Percentiles rank a stretch among this genome's conserved stretches.
Evolutionary conservation across 2,888 invertebrate species (phyloP).

Genomic region (Phanerotoma sp.): DNA sequence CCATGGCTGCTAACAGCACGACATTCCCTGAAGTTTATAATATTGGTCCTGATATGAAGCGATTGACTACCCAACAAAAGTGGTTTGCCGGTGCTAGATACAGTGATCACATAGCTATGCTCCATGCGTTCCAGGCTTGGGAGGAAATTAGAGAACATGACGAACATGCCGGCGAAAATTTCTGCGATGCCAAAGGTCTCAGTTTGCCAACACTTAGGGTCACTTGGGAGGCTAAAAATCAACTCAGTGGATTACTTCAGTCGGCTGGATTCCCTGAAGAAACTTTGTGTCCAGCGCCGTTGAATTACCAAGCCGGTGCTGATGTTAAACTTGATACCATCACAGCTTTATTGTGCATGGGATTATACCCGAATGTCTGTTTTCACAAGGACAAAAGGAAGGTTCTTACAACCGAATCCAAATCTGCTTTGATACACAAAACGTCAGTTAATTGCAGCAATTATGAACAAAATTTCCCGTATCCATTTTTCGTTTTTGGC

Average conservation of each 20-base stretch:
- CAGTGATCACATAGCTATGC: constrained; percentile 94
- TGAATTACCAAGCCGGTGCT: constrained; percentile 73
- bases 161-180: constrained; percentile 75
- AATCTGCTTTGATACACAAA: constrained; percentile 93
- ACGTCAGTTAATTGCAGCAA: constrained; percentile 94
- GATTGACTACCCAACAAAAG: constrained; percentile 82
- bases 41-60: constrained; percentile 71
- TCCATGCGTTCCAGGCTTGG: constrained; percentile 90
- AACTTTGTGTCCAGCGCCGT: constrained; percentile 71
- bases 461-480: constrained; percentile 80
- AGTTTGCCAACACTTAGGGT: constrained; percentile 87
- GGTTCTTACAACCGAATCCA: constrained; percentile 93
- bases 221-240: constrained; percentile 87
- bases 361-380: constrained; percentile 96
- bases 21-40: constrained; percentile 95
- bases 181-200: constrained; percentile 90
- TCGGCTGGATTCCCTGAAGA: constrained; percentile 89
- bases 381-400: constrained; percentile 94
- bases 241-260: constrained; percentile 69
- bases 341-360: constrained; percentile 83
- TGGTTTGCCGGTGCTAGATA: constrained; percentile 82
- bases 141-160: constrained; percentile 68
- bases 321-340: constrained; percentile 82
- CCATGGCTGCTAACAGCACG: constrained; percentile 93
- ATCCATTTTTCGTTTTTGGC: constrained; percentile 96